Evolutionary conservation across 2,888 invertebrate species (phyloP), one percentile per base, ranked within the genome.

Genomic region (Gisinianus flammeolus): DNA sequence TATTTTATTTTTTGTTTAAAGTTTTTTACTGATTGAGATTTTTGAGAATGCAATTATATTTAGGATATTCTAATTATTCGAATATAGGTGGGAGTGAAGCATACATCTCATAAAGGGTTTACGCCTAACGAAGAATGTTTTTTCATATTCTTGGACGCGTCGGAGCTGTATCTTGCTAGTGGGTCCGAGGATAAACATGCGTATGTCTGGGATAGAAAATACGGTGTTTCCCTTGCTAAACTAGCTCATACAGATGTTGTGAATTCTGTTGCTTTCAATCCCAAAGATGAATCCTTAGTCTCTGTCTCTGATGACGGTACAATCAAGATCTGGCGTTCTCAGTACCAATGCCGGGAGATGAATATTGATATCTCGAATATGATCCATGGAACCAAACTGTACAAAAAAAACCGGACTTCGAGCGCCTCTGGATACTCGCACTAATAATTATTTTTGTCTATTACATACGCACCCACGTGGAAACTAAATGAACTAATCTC

Each of bases 51-150:
- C 6, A 31, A 28, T 8, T 33, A 74, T 31, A 26, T 68, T 31
- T 2, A 44, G 6, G 44, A 44, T 6, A 10, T 44, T 44, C 16
- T 26, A 69, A 52, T 1, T 76, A 31, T 73, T 64, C 85, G 12
- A 35, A 35, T 35, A 35, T 12, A 35, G 35, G 93, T 94, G 4
- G 94, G 94, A 4, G 92, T 91, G 77, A 93, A 94, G 91, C 87
- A 93, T 33, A 88, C 93, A 79, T 90, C 93, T 0, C 94, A 94
- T 86, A 92, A 92, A 86, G 94, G 93, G 0, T 95, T 93, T 86
- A 94, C 94, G 2, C 92, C 93, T 0, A 93, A 93, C 85, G 93
- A 93, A 77, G 93, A 94, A 85, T 94, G 94, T 85, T 94, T 94
- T 86, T 94, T 94, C 85, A 94, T 94, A 85, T 95, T 94, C 87